Conservation (phyloP, 2,113 vertebrate species). For the Micromys minutus region DNA sequence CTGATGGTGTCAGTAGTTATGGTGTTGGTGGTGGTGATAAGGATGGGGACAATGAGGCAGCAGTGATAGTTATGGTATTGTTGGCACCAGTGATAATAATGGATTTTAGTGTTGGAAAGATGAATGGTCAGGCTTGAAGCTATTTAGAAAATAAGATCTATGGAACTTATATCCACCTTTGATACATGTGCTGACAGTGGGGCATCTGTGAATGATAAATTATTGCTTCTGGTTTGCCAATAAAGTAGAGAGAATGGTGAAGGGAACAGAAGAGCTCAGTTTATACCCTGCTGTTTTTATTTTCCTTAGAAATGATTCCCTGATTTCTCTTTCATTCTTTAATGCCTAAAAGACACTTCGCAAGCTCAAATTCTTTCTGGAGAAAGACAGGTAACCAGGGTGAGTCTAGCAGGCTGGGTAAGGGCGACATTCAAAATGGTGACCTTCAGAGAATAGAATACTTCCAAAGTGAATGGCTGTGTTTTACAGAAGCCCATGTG, state of each 20-base stretch:
- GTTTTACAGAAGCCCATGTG: not conserved
- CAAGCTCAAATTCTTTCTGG: slow-evolving; percentile 1
- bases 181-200: not conserved
- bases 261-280: not conserved
- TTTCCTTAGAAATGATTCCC: not conserved
- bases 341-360: not conserved
- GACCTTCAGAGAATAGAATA: not conserved
- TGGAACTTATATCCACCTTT: not conserved
- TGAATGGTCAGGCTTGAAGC: not conserved
- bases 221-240: slow-evolving; percentile 11
- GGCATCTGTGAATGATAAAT: not conserved
- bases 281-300: not conserved
- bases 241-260: not conserved
- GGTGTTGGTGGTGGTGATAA: rapidly evolving
- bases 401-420: not conserved
- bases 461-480: not conserved
- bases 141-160: slow-evolving; percentile 31
- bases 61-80: rapidly evolving
- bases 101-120: not conserved
- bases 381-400: not conserved
- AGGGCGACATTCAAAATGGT: not conserved
- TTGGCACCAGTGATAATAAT: not conserved
- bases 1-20: rapidly evolving
- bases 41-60: rapidly evolving
- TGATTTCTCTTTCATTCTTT: not conserved